Evolutionary conservation across 2,888 invertebrate genomes (phyloP).

Genomic region (Oeneis ivallda): DNA sequence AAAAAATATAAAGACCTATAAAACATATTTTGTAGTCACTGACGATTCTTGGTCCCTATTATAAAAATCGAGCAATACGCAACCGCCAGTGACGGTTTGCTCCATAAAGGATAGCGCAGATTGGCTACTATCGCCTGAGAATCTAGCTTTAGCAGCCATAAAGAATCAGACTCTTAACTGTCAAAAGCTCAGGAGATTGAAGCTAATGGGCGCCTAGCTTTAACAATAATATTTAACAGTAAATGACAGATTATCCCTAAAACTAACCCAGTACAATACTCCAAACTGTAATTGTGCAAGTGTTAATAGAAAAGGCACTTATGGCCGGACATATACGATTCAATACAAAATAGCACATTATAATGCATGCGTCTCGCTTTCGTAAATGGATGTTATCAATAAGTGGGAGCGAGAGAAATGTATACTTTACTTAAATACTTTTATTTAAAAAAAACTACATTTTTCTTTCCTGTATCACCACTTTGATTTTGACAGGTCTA

Average conservation of each 20-base stretch:
- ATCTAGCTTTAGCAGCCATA: too few relatives aligned
- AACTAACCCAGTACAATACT: constrained; percentile 34
- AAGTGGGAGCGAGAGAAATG: background rate
- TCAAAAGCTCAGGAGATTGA: too few relatives aligned
- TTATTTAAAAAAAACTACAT: too few relatives aligned
- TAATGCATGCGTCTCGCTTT: background rate
- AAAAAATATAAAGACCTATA: background rate
- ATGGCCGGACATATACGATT: background rate
- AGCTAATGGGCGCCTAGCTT: too few relatives aligned
- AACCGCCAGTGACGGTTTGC: constrained; percentile 12
- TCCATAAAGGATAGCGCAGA: too few relatives aligned
- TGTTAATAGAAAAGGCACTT: constrained; percentile 38
- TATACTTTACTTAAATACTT: background rate
- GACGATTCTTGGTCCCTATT: constrained; percentile 26
- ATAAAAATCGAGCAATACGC: constrained; percentile 21
- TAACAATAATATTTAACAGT: constrained; percentile 2
- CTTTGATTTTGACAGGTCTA: too few relatives aligned
- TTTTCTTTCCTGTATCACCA: too few relatives aligned
- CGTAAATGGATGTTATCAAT: background rate
- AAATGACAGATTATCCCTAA: constrained; percentile 31
- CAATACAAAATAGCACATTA: background rate
- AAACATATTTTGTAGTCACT: background rate
- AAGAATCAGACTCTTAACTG: too few relatives aligned
- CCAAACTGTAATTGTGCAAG: constrained; percentile 31
- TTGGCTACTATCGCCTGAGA: too few relatives aligned